These are phyloP conservation scores for Urosaurus nigricauda DNA, from an alignment of 2,797 vertebrate species.

Conservation along the genomic window DNA sequence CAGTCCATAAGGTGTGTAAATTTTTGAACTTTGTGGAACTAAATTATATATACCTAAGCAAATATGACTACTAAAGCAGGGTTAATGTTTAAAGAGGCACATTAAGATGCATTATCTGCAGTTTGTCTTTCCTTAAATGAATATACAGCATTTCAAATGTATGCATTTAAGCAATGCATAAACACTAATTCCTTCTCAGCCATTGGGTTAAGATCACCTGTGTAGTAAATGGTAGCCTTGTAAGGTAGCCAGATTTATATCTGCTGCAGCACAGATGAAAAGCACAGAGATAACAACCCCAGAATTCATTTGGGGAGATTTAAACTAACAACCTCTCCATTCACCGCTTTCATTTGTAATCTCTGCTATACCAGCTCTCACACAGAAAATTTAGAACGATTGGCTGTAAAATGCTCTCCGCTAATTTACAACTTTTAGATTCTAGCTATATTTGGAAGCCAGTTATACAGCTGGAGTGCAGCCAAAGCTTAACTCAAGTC, in stretches of 20 bases:
- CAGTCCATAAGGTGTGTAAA: too few relatives aligned
- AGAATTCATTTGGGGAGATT: neutral
- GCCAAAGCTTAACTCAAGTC: neutral
- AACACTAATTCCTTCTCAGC: too few relatives aligned
- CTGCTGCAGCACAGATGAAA: neutral
- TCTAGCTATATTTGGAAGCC: neutral
- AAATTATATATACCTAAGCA: too few relatives aligned
- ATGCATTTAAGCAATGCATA: too few relatives aligned
- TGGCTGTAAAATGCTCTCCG: neutral
- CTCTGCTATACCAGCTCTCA: neutral
- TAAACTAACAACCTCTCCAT: neutral
- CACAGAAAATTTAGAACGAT: neutral
- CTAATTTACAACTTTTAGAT: neutral
- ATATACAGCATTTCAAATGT: too few relatives aligned
- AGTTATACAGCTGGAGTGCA: conserved; percentile 2
- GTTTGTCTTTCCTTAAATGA: neutral
- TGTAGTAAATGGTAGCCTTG: too few relatives aligned
- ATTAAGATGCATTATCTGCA: too few relatives aligned
- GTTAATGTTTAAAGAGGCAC: neutral
- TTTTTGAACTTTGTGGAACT: neutral
- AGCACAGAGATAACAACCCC: neutral
- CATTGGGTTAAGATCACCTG: too few relatives aligned
- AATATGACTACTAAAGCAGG: too few relatives aligned
- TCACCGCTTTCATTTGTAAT: neutral
- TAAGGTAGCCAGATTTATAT: too few relatives aligned